phyloP scores from a whole-genome alignment of 2,888 invertebrate species.

The Hoplodrina blanda region DNA sequence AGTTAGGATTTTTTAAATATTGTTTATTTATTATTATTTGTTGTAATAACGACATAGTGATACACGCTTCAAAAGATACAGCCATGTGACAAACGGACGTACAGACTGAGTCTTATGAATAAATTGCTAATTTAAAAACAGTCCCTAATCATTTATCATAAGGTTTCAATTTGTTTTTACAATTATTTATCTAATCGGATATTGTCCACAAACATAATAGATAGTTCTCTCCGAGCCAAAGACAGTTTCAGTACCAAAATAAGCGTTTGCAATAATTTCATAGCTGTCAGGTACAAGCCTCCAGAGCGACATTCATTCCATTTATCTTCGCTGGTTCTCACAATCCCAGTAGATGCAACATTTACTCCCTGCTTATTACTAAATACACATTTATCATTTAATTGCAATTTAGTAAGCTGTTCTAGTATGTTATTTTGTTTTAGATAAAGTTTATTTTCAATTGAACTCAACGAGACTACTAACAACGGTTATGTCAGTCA shows the following conservation, averaged over 20 bases:
- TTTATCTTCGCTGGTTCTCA: slow-evolving; percentile 72
- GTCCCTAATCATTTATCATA: too few relatives aligned
- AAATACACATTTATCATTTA: slow-evolving; percentile 49
- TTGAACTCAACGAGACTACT: slow-evolving; percentile 1
- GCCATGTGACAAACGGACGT: too few relatives aligned
- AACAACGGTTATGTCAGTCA: not conserved
- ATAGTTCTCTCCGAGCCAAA: slow-evolving; percentile 12
- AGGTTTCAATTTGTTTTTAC: too few relatives aligned
- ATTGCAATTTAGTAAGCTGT: slow-evolving; percentile 24
- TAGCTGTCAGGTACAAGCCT: slow-evolving; percentile 68
- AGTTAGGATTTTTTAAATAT: too few relatives aligned
- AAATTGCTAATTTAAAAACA: too few relatives aligned
- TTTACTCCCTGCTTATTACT: slow-evolving; percentile 45
- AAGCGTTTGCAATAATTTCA: slow-evolving; percentile 72
- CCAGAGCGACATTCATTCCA: slow-evolving; percentile 72
- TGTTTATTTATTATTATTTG: too few relatives aligned
- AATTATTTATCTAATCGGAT: not conserved
- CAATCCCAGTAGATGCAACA: slow-evolving; percentile 51
- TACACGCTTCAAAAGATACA: too few relatives aligned
- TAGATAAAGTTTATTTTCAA: not conserved
- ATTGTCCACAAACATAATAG: not conserved
- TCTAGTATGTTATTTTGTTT: slow-evolving; percentile 3
- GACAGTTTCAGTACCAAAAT: slow-evolving; percentile 59
- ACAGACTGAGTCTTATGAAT: too few relatives aligned
- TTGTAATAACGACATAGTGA: too few relatives aligned